Conservation (phyloP, 1,140 invertebrate genomes). For the Drosophila auraria region DNA sequence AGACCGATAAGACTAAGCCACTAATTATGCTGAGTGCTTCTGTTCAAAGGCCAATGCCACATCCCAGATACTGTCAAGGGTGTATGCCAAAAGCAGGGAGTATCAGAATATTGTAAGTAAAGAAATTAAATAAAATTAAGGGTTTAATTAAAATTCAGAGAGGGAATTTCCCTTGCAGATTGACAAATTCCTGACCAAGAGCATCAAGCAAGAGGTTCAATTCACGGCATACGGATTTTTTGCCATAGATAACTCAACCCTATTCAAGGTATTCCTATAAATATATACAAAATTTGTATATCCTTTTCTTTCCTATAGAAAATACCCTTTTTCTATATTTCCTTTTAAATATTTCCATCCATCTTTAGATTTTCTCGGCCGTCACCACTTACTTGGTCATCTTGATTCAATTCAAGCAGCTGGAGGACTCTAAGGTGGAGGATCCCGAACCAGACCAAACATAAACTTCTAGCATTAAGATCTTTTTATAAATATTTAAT, state of each 20-base stretch:
- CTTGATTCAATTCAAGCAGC: conserved; percentile 82
- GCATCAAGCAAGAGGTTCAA: conserved; percentile 82
- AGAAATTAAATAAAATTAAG: not conserved
- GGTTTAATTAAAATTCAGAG: not conserved
- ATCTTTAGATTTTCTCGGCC: conserved; percentile 77
- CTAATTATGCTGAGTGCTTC: conserved; percentile 24
- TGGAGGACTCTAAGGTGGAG: conserved; percentile 78
- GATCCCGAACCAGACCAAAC: conserved; percentile 38
- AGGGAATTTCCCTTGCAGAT: conserved; percentile 50
- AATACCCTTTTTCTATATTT: not conserved
- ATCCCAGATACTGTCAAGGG: conserved; percentile 73
- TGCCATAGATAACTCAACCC: conserved; percentile 81
- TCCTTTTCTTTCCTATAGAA: too few relatives aligned
- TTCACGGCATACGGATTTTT: conserved; percentile 84
- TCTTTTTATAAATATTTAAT: conserved; percentile 7
- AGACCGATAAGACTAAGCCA: not conserved
- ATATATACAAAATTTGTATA: not conserved
- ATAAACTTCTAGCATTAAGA: not conserved
- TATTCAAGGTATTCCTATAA: conserved; percentile 68
- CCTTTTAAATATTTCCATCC: not conserved
- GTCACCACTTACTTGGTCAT: conserved; percentile 83
- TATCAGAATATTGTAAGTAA: conserved; percentile 78
- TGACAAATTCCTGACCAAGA: conserved; percentile 83
- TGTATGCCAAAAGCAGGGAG: conserved; percentile 76
- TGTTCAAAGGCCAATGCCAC: conserved; percentile 74